phyloP scores from a whole-genome alignment of 2,113 vertebrate species.

The Meriones unguiculatus region DNA sequence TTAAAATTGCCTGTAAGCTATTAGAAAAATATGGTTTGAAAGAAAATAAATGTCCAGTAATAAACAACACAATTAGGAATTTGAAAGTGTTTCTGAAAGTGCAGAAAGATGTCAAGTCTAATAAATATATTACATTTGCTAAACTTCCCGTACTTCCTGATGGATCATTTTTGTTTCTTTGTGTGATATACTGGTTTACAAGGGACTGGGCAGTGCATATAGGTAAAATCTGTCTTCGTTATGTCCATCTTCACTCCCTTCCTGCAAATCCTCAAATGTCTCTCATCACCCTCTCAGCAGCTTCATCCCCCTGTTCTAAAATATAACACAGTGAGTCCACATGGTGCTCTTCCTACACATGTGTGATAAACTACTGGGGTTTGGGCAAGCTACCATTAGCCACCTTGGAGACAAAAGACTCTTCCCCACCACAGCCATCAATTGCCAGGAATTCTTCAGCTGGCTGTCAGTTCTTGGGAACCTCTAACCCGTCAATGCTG shows the following conservation, averaged over 20 bases:
- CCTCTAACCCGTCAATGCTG: no score
- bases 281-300: no score
- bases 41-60: background rate
- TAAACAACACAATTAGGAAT: background rate
- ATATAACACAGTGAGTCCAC: background rate
- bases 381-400: background rate
- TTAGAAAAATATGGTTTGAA: background rate
- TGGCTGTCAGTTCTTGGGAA: no score
- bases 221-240: background rate
- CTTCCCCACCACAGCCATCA: no score
- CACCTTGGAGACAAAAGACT: background rate
- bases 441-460: background rate
- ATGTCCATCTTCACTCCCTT: background rate
- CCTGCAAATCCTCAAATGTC: background rate
- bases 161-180: background rate
- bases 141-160: background rate
- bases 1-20: background rate
- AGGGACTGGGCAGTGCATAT: background rate
- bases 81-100: background rate
- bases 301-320: background rate
- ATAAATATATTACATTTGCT: no score
- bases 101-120: background rate
- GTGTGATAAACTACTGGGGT: background rate
- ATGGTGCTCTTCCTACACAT: background rate
- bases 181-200: background rate